Evolutionary conservation across 1,140 invertebrate genomes (phyloP).

Genomic region (Chironomus striatipennis): DNA sequence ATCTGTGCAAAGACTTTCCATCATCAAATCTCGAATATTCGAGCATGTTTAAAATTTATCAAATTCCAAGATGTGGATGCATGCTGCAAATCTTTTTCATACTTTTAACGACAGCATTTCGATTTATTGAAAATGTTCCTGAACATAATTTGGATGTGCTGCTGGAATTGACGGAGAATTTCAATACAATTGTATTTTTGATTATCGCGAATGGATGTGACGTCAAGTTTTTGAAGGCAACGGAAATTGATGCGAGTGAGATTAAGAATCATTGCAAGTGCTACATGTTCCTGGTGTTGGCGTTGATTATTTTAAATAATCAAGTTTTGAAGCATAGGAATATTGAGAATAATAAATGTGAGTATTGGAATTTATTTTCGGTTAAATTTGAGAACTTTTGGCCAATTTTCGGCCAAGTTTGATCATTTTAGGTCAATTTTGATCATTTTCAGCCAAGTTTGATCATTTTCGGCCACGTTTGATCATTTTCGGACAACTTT

Average conservation of each 20-base stretch:
- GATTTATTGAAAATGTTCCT: not conserved
- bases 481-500: no score
- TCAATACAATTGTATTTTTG: not conserved
- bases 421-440: no score
- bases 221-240: not conserved
- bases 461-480: no score
- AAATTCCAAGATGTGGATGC: not conserved
- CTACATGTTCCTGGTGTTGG: not conserved
- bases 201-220: not conserved
- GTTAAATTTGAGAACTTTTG: no score
- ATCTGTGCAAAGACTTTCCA: not conserved
- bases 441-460: no score
- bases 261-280: not conserved
- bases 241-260: not conserved
- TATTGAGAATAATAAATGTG: slow-evolving; percentile 29
- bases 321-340: not conserved
- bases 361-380: no score
- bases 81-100: not conserved
- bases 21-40: not conserved
- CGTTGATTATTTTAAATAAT: not conserved
- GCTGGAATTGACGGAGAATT: not conserved
- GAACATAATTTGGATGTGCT: not conserved
- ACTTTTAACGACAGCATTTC: slow-evolving; percentile 29
- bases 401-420: no score
- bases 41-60: not conserved